These are phyloP conservation scores for Sarcophilus harrisii DNA, from an alignment of 2,797 vertebrate genomes.

Conservation along the genomic window DNA sequence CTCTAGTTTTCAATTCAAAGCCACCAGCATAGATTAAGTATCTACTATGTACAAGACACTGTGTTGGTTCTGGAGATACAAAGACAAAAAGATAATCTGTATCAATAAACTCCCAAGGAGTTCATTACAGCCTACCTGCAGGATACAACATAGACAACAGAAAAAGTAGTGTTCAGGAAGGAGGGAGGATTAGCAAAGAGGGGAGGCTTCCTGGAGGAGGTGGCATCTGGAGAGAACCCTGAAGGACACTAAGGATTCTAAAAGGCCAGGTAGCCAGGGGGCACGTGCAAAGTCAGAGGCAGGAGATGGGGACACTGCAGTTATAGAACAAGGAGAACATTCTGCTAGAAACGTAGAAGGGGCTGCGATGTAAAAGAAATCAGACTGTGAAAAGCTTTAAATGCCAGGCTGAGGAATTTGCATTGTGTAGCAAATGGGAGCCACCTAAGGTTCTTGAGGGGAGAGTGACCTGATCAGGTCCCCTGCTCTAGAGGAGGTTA, in stretches of 20 bases:
- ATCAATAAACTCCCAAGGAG: not conserved
- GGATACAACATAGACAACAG: not conserved
- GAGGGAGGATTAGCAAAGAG: not conserved
- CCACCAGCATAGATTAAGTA: not conserved
- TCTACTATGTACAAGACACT: not conserved
- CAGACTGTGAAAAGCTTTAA: not conserved
- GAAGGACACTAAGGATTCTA: not conserved
- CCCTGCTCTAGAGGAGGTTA: not conserved
- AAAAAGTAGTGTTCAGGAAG: not conserved
- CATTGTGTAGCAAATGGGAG: not conserved
- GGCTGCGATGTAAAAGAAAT: not conserved
- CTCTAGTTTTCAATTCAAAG: not conserved
- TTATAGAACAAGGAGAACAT: not conserved
- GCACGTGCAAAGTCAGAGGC: not conserved
- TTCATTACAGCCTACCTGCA: not conserved
- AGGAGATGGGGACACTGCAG: not conserved
- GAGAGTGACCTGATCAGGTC: not conserved
- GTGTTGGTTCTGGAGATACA: not conserved
- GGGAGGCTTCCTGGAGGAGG: not conserved
- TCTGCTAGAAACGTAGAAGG: not conserved
- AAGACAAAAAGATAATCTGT: not conserved
- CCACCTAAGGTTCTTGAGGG: not conserved
- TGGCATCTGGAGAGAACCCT: not conserved
- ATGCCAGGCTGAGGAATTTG: not conserved
- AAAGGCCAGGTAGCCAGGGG: not conserved